Evolutionary conservation across 2,888 invertebrate genomes (phyloP).

Genomic region (Eubasilissa splendida): DNA sequence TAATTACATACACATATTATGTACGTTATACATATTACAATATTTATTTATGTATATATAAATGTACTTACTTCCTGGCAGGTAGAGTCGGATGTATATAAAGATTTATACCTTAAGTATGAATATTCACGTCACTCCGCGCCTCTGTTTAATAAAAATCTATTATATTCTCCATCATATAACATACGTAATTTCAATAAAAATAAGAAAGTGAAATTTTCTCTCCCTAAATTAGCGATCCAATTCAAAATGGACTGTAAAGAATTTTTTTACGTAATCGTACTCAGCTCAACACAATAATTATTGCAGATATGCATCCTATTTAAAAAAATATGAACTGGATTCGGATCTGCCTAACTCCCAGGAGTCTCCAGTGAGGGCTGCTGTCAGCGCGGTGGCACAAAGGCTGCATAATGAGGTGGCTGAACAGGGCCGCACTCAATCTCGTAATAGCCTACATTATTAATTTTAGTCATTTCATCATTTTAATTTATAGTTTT

Average conservation of each 20-base stretch:
- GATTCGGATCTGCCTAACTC: neutral
- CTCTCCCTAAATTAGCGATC: too few species aligned
- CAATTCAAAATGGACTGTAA: too few species aligned
- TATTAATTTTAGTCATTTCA: slow-evolving; percentile 3
- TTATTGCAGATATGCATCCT: too few species aligned
- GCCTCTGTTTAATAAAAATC: too few species aligned
- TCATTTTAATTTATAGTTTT: neutral
- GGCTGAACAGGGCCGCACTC: slow-evolving; percentile 24
- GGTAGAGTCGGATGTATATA: neutral
- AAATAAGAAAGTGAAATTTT: too few species aligned
- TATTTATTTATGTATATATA: neutral
- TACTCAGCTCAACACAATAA: too few species aligned
- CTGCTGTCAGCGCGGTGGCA: slow-evolving; percentile 43
- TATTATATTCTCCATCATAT: too few species aligned
- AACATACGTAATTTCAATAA: too few species aligned
- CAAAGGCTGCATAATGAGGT: slow-evolving; percentile 37
- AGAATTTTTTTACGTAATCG: too few species aligned
- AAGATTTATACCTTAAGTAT: neutral
- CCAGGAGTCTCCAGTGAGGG: neutral
- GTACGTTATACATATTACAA: too few species aligned
- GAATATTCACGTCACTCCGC: too few species aligned
- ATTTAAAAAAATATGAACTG: neutral
- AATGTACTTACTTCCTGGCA: neutral
- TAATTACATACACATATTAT: too few species aligned
- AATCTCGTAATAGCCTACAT: neutral